These are phyloP conservation scores for Drosophila punjabiensis DNA, from an alignment of 1,140 invertebrate species.

Conservation along the genomic window DNA sequence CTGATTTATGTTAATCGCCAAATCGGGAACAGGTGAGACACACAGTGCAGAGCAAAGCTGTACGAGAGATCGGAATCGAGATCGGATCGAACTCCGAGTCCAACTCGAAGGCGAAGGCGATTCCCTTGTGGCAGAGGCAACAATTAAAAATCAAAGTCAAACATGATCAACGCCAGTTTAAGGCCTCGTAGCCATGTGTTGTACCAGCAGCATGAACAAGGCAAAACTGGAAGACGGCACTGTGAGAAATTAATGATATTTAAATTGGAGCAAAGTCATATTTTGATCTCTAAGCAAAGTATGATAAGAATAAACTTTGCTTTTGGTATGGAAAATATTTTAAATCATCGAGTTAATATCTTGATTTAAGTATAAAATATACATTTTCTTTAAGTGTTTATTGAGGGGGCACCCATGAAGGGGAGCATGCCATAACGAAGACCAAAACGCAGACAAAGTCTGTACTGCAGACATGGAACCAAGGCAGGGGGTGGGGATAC, in stretches of 20 bases:
- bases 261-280: neutral
- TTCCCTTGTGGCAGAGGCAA: constrained; percentile 63
- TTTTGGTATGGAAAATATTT: neutral
- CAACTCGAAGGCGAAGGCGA: constrained; percentile 34
- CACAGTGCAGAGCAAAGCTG: constrained; percentile 41
- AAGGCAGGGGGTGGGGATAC: constrained; percentile 18
- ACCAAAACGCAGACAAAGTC: constrained; percentile 44
- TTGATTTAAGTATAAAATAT: accelerated
- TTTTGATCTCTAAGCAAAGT: neutral
- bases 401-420: constrained; percentile 11
- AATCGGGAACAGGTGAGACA: constrained; percentile 58
- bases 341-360: neutral
- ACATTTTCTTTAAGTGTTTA: constrained; percentile 1
- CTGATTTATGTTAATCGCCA: constrained; percentile 81
- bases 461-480: constrained; percentile 35
- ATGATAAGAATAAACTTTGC: neutral
- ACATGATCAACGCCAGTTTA: constrained; percentile 84
- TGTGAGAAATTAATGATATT: neutral
- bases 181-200: constrained; percentile 76
- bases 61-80: constrained; percentile 27
- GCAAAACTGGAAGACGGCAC: constrained; percentile 40
- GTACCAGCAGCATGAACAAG: constrained; percentile 79
- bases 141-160: constrained; percentile 84
- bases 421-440: constrained; percentile 43
- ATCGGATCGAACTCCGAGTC: constrained; percentile 14